Evolutionary conservation across 2,797 vertebrate species (phyloP), one percentile per base, ranked within the genome.

Genomic region (Halcyon badia): DNA sequence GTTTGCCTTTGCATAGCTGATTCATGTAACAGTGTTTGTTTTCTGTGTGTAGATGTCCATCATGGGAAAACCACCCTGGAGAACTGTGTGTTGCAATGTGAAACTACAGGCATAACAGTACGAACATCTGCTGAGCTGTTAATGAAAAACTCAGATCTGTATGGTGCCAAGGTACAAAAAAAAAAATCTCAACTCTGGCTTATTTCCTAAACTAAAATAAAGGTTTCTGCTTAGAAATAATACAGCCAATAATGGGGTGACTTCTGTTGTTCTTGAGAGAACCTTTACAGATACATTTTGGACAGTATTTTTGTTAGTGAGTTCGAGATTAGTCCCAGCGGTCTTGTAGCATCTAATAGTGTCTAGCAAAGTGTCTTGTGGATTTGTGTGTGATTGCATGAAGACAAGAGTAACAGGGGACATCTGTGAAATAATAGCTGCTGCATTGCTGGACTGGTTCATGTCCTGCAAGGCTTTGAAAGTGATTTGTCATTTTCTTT

Each of bases 101-200:
- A 99, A 93, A 99, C 99, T 24, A 99, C 99, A 1, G 99, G 99
- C 8, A 98, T 99, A 77, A 99, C 99, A 1, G 98, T 99, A 18
- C 98, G 98, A 62, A 99, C 98, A 3, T 98, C 99, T 5, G 99
- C 99, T 58, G 98, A 99, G 37, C 98, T 99, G 22, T 77, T 98
- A 73, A 99, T 99, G 99, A 99, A 98, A 78, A 99, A 99, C 95
- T 99, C 99, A 14, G 99, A 99, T 96, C 98, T 99, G 51, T 99
- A 99, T 33, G 99, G 99, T 78, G 99, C 99, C 49, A 99, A 99
- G 99, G 99, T 99, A 94, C 80, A 64, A 70, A 15, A 14, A 19
- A 8, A n/a, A 13, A 37, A 10, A 49, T 69, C 61, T 80, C 72
- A 71, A 56, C 30, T 87, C 16, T 11, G 48, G 2, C 70, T 87